Evolutionary conservation across 1,140 invertebrate species (phyloP).

Genomic region (Aplysia californica): DNA sequence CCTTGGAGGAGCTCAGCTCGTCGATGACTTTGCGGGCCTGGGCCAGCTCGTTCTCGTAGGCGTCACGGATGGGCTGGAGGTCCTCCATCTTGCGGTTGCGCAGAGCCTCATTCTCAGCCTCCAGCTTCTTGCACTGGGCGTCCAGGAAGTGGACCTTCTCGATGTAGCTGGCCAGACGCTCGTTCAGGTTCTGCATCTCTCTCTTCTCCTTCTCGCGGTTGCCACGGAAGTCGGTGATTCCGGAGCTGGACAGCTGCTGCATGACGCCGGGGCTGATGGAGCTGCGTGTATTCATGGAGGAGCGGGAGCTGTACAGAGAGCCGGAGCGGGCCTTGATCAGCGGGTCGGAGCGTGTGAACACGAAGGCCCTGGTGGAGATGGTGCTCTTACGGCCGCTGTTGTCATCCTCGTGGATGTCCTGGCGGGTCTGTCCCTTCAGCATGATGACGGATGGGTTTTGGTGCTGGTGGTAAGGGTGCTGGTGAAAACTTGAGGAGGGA

Average conservation of each 20-base stretch:
- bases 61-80: constrained; percentile 40
- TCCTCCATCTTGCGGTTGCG: constrained; percentile 37
- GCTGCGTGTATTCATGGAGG: not conserved
- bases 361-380: not conserved
- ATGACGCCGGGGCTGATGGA: constrained; percentile 43
- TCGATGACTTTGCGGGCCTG: constrained; percentile 47
- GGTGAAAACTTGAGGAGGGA: too few species aligned
- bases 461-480: not conserved
- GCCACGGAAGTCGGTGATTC: constrained; percentile 65
- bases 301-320: not conserved
- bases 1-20: constrained; percentile 46
- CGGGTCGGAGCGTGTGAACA: constrained; percentile 19
- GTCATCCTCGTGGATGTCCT: not conserved
- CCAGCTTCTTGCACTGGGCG: constrained; percentile 70
- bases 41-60: constrained; percentile 48
- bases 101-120: constrained; percentile 66
- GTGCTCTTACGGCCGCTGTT: constrained; percentile 5
- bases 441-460: not conserved
- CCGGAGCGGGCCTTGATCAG: not conserved
- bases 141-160: constrained; percentile 72
- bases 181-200: constrained; percentile 71
- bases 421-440: not conserved
- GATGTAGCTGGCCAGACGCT: constrained; percentile 71
- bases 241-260: constrained; percentile 54
- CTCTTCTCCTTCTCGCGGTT: constrained; percentile 70